Evolutionary conservation across 2,797 vertebrate species (phyloP).

Genomic region (Sebastes hopkinsi): DNA sequence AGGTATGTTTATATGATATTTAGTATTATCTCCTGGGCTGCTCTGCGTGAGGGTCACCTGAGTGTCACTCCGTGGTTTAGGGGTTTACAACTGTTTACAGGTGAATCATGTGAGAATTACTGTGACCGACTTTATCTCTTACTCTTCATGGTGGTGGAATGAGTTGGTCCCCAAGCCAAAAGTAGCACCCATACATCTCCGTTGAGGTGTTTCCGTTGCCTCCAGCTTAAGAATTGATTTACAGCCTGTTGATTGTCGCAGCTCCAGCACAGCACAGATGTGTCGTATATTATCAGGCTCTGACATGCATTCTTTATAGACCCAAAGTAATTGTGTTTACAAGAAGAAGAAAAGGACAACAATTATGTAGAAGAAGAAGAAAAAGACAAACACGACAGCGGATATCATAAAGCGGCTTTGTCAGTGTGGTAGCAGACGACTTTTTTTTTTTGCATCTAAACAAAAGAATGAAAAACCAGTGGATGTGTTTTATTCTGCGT

Average conservation of each 20-base stretch:
- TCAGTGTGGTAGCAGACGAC: background rate
- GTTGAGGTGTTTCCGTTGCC: background rate
- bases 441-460: background rate
- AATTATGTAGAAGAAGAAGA: too few relatives aligned
- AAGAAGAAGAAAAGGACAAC: background rate
- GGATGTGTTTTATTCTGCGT: background rate
- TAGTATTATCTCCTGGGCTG: background rate
- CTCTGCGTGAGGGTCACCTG: background rate
- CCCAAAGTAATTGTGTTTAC: background rate
- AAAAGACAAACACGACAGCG: background rate
- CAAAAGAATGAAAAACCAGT: background rate
- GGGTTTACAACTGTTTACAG: background rate
- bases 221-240: slow-evolving; percentile 1
- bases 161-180: background rate
- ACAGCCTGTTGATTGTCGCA: slow-evolving; percentile 1
- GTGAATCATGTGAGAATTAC: background rate
- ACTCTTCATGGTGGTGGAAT: background rate
- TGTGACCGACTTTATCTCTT: background rate
- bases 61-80: background rate
- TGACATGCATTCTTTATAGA: slow-evolving; percentile 7
- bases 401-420: background rate
- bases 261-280: background rate
- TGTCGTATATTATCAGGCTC: background rate
- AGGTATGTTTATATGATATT: background rate
- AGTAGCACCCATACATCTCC: background rate